These are phyloP conservation scores for Drosophila sucinea DNA, from an alignment of 1,140 invertebrate genomes.

Conservation along the genomic window DNA sequence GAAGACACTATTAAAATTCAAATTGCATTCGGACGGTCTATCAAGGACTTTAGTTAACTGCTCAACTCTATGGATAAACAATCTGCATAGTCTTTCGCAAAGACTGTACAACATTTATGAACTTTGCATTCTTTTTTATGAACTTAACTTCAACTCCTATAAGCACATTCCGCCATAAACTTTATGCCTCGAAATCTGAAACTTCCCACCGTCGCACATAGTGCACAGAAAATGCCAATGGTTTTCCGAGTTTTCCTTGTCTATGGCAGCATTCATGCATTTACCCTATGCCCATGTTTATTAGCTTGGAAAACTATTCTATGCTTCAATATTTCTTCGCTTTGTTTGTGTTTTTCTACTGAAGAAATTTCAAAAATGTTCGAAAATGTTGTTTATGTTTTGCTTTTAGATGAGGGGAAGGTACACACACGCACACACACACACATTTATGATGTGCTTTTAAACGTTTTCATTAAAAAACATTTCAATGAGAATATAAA, in stretches of 20 bases:
- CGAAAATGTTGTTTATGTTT: conserved; percentile 69
- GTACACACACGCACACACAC: conserved; percentile 16
- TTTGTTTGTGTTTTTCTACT: conserved; percentile 39
- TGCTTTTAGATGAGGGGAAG: conserved; percentile 47
- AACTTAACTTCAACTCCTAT: conserved; percentile 41
- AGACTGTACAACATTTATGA: conserved; percentile 34
- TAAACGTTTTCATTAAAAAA: conserved; percentile 76
- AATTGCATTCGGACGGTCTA: conserved; percentile 45
- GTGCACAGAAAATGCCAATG: conserved; percentile 49
- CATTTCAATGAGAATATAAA: conserved; percentile 73
- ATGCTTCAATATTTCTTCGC: conserved; percentile 53
- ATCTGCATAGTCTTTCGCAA: conserved; percentile 18
- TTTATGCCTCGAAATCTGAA: conserved; percentile 29
- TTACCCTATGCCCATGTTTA: conserved; percentile 47
- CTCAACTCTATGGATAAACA: conserved; percentile 16
- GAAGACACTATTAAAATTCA: conserved; percentile 73
- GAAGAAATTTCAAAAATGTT: conserved; percentile 52
- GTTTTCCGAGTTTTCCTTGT: conserved; percentile 27
- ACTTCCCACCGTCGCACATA: too few relatives aligned
- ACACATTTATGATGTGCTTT: conserved; percentile 72
- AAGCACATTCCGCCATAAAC: conserved; percentile 38
- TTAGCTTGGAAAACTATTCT: conserved; percentile 59
- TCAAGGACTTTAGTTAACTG: conserved; percentile 39
- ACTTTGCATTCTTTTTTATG: conserved; percentile 47
- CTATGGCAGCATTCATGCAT: conserved; percentile 28